phyloP scores from a whole-genome alignment of 2,113 vertebrate species.

The Heliornis fulica region DNA sequence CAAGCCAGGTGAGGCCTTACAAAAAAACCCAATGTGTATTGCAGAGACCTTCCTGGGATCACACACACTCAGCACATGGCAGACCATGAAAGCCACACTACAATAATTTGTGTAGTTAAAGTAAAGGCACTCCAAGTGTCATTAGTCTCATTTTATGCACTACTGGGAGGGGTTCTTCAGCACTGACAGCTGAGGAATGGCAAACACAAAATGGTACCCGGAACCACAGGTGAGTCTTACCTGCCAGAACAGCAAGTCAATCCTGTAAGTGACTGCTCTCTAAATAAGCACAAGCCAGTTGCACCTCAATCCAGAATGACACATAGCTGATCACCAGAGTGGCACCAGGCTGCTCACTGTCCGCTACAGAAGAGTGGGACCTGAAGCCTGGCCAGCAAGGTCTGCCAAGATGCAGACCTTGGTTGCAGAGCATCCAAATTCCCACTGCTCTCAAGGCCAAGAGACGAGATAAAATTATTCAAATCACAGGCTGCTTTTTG shows the following conservation, averaged over 20 bases:
- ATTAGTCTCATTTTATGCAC: neutral
- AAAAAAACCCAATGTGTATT: neutral
- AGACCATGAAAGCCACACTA: neutral
- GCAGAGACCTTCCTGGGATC: neutral
- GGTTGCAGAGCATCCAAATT: neutral
- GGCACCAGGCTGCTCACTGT: neutral
- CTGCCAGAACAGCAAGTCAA: neutral
- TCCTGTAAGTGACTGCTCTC: neutral
- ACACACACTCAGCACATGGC: neutral
- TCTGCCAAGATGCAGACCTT: constrained; percentile 15
- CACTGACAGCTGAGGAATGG: neutral
- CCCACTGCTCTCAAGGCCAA: neutral
- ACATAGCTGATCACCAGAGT: neutral
- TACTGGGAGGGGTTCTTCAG: neutral
- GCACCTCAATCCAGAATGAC: neutral
- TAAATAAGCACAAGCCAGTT: neutral
- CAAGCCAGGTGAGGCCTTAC: neutral
- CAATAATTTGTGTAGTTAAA: neutral
- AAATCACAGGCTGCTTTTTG: neutral
- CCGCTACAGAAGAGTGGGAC: neutral
- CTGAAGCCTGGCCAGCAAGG: neutral
- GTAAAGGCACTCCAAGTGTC: neutral
- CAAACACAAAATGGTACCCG: neutral
- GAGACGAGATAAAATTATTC: neutral
- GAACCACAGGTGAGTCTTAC: neutral